phyloP scores from a whole-genome alignment of 1,140 invertebrate genomes.

The Drosophila tani region DNA sequence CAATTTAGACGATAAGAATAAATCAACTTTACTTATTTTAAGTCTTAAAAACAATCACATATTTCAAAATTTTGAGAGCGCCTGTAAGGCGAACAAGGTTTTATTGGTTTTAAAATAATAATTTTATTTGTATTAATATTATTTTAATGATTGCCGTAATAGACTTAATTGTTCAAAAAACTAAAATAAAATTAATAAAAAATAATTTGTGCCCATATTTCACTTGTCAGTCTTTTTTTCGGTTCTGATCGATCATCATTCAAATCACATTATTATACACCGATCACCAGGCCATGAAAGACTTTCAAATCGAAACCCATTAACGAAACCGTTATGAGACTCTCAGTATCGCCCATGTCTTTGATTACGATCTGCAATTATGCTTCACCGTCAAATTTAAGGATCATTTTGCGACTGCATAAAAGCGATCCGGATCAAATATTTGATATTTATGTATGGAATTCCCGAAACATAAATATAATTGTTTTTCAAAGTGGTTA shows the following conservation, averaged over 20 bases:
- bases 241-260: slow-evolving; percentile 3
- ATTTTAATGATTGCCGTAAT: background rate
- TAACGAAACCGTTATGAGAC: slow-evolving; percentile 19
- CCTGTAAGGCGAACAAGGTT: too few relatives aligned
- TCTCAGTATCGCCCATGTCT: background rate
- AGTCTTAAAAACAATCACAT: too few relatives aligned
- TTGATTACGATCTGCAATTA: slow-evolving; percentile 36
- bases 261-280: background rate
- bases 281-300: background rate
- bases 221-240: background rate
- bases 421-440: slow-evolving; percentile 14
- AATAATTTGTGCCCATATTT: background rate
- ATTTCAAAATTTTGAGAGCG: too few relatives aligned
- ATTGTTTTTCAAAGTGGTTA: slow-evolving; percentile 34
- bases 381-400: slow-evolving; percentile 13
- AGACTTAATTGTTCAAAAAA: background rate
- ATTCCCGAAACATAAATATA: slow-evolving; percentile 49
- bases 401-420: slow-evolving; percentile 13
- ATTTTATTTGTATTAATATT: background rate
- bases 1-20: background rate
- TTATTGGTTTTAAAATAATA: too few relatives aligned
- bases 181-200: background rate
- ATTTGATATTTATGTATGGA: slow-evolving; percentile 43
- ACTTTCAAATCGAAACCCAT: slow-evolving; percentile 6
- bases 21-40: too few relatives aligned